A percentile compares a stretch with the other conserved stretches of the same genome.
Evolutionary conservation across 2,888 invertebrate species (phyloP).

Genomic region (Cantharis rustica): DNA sequence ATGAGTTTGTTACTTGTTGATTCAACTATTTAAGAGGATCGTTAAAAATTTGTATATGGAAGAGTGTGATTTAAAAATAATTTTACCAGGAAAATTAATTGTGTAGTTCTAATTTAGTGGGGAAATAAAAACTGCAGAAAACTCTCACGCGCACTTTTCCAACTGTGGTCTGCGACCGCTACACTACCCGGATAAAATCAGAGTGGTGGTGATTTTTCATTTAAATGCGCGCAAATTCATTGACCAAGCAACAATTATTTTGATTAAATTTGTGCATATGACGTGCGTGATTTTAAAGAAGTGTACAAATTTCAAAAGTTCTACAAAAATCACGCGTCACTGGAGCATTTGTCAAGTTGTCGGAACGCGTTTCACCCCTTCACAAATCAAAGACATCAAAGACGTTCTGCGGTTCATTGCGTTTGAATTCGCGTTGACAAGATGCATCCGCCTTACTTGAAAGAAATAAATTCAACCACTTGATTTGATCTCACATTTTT

Average conservation of each 20-base stretch:
- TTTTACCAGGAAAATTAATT: slow-evolving; percentile 46
- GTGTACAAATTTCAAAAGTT: slow-evolving; percentile 14
- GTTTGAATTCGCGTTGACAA: slow-evolving; percentile 29
- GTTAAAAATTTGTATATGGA: neutral
- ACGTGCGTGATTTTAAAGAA: slow-evolving; percentile 5
- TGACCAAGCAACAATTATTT: slow-evolving; percentile 6
- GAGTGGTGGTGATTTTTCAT: slow-evolving; percentile 54
- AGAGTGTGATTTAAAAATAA: neutral
- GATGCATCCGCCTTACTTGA: slow-evolving; percentile 26
- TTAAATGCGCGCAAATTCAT: slow-evolving; percentile 44
- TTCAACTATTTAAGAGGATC: neutral
- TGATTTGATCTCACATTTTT: slow-evolving; percentile 20
- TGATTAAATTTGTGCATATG: slow-evolving; percentile 1
- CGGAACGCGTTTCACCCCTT: slow-evolving; percentile 13
- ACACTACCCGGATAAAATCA: slow-evolving; percentile 44
- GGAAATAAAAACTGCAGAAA: slow-evolving; percentile 39
- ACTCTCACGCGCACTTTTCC: slow-evolving; percentile 55
- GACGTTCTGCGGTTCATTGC: slow-evolving; percentile 39
- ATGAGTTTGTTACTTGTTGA: neutral
- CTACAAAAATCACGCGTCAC: slow-evolving; percentile 12
- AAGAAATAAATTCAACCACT: slow-evolving; percentile 27
- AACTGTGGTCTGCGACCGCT: slow-evolving; percentile 50
- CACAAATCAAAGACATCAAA: slow-evolving; percentile 37
- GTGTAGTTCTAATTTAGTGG: slow-evolving; percentile 41
- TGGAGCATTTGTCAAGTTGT: slow-evolving; percentile 27